Evolutionary conservation across 2,113 vertebrate species (phyloP).

Genomic region (Alouatta palliata): DNA sequence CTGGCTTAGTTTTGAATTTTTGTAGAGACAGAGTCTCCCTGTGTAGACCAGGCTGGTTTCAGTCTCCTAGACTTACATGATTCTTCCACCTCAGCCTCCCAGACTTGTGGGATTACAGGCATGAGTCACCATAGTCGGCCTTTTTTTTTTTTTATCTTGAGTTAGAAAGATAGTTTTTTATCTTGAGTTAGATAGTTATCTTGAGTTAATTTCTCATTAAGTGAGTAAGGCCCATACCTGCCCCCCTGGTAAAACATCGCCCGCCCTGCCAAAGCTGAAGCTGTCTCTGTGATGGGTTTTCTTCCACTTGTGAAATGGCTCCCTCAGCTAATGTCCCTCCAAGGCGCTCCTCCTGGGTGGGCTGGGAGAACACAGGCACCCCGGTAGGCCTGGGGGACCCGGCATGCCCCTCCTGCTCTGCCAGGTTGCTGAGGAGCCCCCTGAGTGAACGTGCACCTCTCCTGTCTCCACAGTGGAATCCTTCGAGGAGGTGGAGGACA

Average conservation of each 20-base stretch:
- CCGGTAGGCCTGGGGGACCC: not conserved
- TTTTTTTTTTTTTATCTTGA: too few relatives aligned
- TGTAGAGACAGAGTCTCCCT: too few relatives aligned
- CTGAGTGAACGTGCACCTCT: accelerated
- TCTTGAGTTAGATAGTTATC: too few relatives aligned
- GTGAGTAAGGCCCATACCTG: accelerated
- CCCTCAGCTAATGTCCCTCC: not conserved
- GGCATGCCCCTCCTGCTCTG: too few relatives aligned
- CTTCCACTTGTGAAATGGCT: not conserved
- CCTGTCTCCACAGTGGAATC: slow-evolving; percentile 90
- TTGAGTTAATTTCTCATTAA: not conserved
- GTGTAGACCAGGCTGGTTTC: too few relatives aligned
- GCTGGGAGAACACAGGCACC: accelerated
- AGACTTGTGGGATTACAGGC: too few relatives aligned
- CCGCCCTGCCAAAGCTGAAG: accelerated
- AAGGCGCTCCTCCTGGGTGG: accelerated
- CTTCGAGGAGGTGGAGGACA: slow-evolving; percentile 96
- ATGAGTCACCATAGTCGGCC: too few relatives aligned
- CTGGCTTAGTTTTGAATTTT: too few relatives aligned
- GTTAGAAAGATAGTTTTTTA: too few relatives aligned
- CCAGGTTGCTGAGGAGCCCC: not conserved
- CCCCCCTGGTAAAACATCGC: accelerated
- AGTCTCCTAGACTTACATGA: too few relatives aligned
- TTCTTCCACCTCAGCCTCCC: too few relatives aligned
- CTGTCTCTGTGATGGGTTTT: not conserved